Percentiles rank a stretch among this genome's conserved stretches.
Evolutionary conservation across 2,797 vertebrate genomes (phyloP).

Genomic region (Pipistrellus nathusii): DNA sequence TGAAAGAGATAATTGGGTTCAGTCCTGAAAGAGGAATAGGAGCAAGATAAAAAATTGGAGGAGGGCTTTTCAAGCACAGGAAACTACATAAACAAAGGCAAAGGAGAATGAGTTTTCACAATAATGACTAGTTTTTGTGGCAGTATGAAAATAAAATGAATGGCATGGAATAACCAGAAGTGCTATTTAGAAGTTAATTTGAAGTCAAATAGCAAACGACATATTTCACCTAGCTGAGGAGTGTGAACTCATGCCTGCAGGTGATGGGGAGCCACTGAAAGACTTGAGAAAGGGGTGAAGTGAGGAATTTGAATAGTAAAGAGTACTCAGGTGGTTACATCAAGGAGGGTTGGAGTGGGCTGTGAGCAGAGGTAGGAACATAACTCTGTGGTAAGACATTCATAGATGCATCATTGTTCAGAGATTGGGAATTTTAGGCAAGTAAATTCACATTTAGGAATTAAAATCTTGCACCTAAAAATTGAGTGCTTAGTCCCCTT

Average conservation of each 20-base stretch:
- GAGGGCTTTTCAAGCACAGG: neutral
- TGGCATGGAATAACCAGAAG: neutral
- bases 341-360: neutral
- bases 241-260: neutral
- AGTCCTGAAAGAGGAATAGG: neutral
- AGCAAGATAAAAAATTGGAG: neutral
- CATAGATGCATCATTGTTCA: neutral
- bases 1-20: neutral
- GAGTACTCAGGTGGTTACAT: neutral
- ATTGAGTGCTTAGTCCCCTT: neutral
- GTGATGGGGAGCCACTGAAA: neutral
- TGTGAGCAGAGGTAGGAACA: neutral
- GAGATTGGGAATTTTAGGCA: neutral
- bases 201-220: neutral
- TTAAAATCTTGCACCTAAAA: neutral
- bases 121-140: neutral
- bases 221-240: neutral
- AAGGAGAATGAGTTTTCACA: neutral
- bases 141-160: slow-evolving; percentile 24
- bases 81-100: neutral
- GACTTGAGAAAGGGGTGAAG: neutral
- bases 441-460: neutral
- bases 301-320: neutral
- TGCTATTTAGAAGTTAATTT: slow-evolving; percentile 3
- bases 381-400: neutral